Evolutionary conservation across 2,888 invertebrate species (phyloP), one percentile per base, ranked within the genome.

Genomic region (Drosophila mulleri): DNA sequence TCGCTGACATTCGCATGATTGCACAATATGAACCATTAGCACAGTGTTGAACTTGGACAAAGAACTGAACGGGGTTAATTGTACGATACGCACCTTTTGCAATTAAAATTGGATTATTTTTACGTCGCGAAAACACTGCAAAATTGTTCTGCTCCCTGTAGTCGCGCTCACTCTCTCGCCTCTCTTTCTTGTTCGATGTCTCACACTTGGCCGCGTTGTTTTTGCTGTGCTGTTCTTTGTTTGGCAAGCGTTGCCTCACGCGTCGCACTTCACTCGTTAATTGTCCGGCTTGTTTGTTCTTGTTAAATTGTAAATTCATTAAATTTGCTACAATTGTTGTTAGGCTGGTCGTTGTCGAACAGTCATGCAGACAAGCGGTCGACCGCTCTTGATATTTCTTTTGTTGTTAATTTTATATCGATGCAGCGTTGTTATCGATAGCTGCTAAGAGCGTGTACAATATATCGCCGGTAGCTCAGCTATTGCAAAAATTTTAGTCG

Each of bases 71-170:
- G 54, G 60, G 37, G 47, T 75, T 80, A 62, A 64, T 62, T 66
- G 75, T 59, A 66, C 61, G 59, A 77, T 75, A 82, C 84, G 80
- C 89, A 84, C 84, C 89, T 89, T 76, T 75, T 60, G 74, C 50
- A 65, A 78, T 62, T 42, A 53, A 62, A 61, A 45, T 71, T 78
- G 66, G 70, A 81, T 74, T 78, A 78, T 56, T 80, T 81, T 78
- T 67, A 75, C 74, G 81, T 81, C 67, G 79, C 81, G 72, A 65
- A 81, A 79, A 77, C 72, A 77, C 80, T 77, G 78, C 78, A 78
- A 80, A 78, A 76, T 60, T 72, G 23, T 65, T 75, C 56, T 62
- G 72, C 72, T 80, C 64, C 72, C 76, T 68, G 54, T 29, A 45
- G 60, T 67, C 66, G 70, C 62, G 52, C 59, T 61, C 67, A 14